Conservation (phyloP, 2,113 vertebrate genomes). For the Eublepharis macularius region DNA sequence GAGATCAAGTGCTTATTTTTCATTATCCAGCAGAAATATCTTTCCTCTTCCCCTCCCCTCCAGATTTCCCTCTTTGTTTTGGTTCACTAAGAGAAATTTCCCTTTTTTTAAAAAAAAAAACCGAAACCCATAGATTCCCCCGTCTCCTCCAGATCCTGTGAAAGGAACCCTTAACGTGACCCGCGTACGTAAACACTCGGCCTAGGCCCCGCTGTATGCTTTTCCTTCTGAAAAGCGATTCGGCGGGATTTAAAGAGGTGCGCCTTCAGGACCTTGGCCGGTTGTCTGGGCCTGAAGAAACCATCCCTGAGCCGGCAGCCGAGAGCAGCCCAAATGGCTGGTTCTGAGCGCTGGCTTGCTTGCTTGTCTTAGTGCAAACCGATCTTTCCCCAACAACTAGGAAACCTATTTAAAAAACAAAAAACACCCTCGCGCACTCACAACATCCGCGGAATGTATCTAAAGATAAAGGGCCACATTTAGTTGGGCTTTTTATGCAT, state of each 20-base stretch:
- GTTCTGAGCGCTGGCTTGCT: not conserved
- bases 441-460: not conserved
- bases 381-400: accelerated
- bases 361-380: not conserved
- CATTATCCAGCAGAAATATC: slow-evolving; percentile 12
- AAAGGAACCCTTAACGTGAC: slow-evolving; percentile 9
- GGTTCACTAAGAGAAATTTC: not conserved
- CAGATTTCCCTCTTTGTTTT: not conserved
- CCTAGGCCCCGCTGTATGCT: slow-evolving; percentile 60
- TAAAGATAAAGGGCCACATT: not conserved
- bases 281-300: slow-evolving; percentile 56
- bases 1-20: slow-evolving; percentile 1
- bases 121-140: not conserved
- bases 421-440: not conserved
- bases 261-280: slow-evolving; percentile 69
- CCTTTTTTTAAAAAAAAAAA: not conserved
- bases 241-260: slow-evolving; percentile 53
- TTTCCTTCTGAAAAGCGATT: slow-evolving; percentile 76
- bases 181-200: slow-evolving; percentile 67
- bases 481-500: not conserved
- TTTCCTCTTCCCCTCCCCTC: not conserved
- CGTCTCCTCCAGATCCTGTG: not conserved
- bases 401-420: not conserved
- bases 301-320: slow-evolving; percentile 1
- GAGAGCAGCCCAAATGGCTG: not conserved